phyloP scores from a whole-genome alignment of 2,797 vertebrate species.

The Sphenodon punctatus region DNA sequence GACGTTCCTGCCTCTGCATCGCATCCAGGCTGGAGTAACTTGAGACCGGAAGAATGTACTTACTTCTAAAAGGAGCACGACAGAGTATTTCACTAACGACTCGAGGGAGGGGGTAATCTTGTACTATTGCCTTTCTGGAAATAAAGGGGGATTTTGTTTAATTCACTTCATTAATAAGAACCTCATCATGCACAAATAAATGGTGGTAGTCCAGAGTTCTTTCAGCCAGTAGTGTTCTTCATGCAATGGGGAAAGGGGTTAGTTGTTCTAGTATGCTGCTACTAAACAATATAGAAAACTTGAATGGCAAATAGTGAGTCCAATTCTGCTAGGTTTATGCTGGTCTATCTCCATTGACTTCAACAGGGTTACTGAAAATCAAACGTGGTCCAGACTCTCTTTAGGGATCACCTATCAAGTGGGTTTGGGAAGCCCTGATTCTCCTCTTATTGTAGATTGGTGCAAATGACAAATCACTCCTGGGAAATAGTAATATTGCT shows the following conservation, averaged over 20 bases:
- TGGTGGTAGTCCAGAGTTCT: not conserved
- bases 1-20: no score
- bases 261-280: no score
- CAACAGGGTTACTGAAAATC: not conserved
- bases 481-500: not conserved
- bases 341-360: not conserved
- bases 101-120: not conserved
- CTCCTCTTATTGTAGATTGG: rapidly evolving
- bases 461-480: not conserved
- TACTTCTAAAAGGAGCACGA: rapidly evolving
- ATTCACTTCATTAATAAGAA: rapidly evolving
- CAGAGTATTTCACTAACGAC: rapidly evolving
- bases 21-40: not conserved
- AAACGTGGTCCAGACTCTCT: no score
- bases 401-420: no score
- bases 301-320: rapidly evolving
- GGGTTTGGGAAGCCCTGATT: not conserved
- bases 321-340: rapidly evolving
- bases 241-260: rapidly evolving
- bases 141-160: rapidly evolving
- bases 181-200: rapidly evolving
- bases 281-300: rapidly evolving
- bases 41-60: rapidly evolving
- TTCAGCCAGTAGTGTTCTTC: rapidly evolving
- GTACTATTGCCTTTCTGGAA: rapidly evolving